Percentiles rank a stretch among this genome's conserved stretches.
phyloP scores from a whole-genome alignment of 2,888 invertebrate species.

The Calameuta pallipes region DNA sequence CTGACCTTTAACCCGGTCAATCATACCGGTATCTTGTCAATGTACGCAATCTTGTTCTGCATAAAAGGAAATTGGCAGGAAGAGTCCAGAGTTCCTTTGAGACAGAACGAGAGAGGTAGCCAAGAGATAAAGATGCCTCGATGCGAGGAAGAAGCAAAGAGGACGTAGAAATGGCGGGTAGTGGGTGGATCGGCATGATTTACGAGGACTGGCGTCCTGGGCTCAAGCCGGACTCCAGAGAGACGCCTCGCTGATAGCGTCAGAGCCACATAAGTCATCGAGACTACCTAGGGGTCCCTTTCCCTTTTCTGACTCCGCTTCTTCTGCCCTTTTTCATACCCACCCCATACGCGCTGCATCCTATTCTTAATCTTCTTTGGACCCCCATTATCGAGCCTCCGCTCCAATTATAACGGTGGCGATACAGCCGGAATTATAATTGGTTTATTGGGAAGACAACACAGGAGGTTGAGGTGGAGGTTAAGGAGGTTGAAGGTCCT shows the following conservation, averaged over 20 bases:
- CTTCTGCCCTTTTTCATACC: not conserved
- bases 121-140: slow-evolving; percentile 31
- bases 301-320: slow-evolving; percentile 19
- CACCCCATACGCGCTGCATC: slow-evolving; percentile 28
- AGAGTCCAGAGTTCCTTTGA: slow-evolving; percentile 15
- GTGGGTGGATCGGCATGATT: slow-evolving; percentile 65
- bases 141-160: slow-evolving; percentile 24
- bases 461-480: not conserved
- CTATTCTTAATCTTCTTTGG: slow-evolving; percentile 64
- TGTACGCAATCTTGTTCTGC: too few species aligned
- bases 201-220: slow-evolving; percentile 61
- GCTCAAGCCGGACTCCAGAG: slow-evolving; percentile 61
- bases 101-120: slow-evolving; percentile 23
- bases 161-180: slow-evolving; percentile 33
- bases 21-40: slow-evolving; percentile 54
- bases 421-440: slow-evolving; percentile 61
- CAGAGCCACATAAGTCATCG: slow-evolving; percentile 66
- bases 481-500: too few species aligned
- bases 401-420: slow-evolving; percentile 61
- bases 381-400: slow-evolving; percentile 59
- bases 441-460: slow-evolving; percentile 39
- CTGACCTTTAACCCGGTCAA: slow-evolving; percentile 53
- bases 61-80: not conserved
- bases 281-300: slow-evolving; percentile 59
- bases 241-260: slow-evolving; percentile 65